These are phyloP conservation scores for Carduelis carduelis DNA, from an alignment of 2,797 vertebrate genomes.

Conservation along the genomic window DNA sequence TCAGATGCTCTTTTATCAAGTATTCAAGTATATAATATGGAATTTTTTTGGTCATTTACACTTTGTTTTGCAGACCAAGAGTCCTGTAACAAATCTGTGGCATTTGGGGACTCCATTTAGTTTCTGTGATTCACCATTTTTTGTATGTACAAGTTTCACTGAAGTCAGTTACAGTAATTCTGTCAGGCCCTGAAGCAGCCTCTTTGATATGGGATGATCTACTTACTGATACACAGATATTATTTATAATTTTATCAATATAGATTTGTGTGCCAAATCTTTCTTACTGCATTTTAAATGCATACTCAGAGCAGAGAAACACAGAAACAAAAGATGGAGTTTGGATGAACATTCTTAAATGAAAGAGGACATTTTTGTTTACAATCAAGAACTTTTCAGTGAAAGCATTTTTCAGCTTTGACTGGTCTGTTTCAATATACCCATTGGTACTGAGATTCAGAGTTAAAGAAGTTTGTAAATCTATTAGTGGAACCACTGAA, in stretches of 20 bases:
- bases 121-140: not conserved
- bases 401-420: not conserved
- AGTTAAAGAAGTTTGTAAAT: not conserved
- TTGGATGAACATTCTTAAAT: not conserved
- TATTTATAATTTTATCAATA: not conserved
- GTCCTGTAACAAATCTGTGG: not conserved
- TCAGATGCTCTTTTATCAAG: not conserved
- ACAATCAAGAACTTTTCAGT: not conserved
- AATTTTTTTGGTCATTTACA: not conserved
- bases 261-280: not conserved
- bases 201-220: not conserved
- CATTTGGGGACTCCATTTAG: not conserved
- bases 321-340: not conserved
- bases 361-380: not conserved
- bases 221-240: not conserved
- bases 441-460: not conserved
- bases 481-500: not conserved
- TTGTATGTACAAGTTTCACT: not conserved
- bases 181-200: not conserved
- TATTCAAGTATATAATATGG: not conserved
- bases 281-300: not conserved
- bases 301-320: not conserved
- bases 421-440: not conserved
- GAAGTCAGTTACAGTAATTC: not conserved
- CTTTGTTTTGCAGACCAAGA: not conserved